phyloP scores from a whole-genome alignment of 2,888 invertebrate species.

The Crossocerus cetratus region DNA sequence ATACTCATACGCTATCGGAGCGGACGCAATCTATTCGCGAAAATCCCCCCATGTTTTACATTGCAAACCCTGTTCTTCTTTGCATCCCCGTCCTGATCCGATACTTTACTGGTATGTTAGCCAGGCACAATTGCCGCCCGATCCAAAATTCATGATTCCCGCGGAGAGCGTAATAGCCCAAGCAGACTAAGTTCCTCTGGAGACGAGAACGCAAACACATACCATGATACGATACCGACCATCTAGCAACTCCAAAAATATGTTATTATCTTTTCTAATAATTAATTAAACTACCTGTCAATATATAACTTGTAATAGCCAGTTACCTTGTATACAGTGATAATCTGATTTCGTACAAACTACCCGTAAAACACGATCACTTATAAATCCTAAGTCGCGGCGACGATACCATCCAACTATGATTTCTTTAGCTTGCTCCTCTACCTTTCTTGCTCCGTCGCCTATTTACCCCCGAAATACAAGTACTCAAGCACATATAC shows the following conservation, averaged over 20 bases:
- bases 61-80: no score
- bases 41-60: no score
- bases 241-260: constrained; percentile 72
- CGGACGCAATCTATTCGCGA: no score
- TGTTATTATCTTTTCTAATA: constrained; percentile 66
- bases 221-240: constrained; percentile 58
- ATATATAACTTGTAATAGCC: constrained; percentile 51
- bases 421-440: constrained; percentile 20
- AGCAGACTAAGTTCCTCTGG: constrained; percentile 36
- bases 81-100: no score
- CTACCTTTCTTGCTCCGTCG: constrained; percentile 1
- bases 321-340: constrained; percentile 57
- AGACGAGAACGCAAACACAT: constrained; percentile 51
- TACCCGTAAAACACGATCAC: constrained; percentile 59
- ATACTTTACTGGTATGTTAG: no score
- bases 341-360: constrained; percentile 53
- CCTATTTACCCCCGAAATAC: not conserved
- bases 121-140: no score
- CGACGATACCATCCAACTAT: no score
- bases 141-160: no score
- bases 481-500: not conserved
- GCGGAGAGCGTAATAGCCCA: no score
- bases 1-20: no score
- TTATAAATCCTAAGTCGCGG: constrained; percentile 54
- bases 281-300: constrained; percentile 47